A percentile compares a stretch with the other conserved stretches of the same genome.
Evolutionary conservation across 2,113 vertebrate species (phyloP).

Genomic region (Phrynocephalus versicolor): DNA sequence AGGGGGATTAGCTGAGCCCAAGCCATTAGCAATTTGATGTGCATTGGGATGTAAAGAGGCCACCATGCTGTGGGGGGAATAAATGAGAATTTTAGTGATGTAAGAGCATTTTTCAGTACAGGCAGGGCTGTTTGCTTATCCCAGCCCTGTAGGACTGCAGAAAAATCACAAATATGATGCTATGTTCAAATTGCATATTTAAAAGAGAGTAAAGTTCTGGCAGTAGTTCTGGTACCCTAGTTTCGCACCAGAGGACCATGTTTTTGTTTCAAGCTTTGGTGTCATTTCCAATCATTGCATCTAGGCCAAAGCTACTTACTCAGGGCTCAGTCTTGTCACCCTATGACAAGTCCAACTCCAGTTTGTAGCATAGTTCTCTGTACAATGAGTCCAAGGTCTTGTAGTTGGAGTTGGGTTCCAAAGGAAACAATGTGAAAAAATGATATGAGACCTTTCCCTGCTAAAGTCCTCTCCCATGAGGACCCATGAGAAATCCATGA

Average conservation of each 20-base stretch:
- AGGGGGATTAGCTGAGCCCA: conserved; percentile 45
- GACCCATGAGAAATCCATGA: no score
- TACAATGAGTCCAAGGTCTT: neutral
- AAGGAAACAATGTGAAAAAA: neutral
- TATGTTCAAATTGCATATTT: neutral
- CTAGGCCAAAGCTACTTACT: neutral
- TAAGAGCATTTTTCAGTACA: neutral
- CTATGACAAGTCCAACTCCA: neutral
- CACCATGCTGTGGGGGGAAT: neutral
- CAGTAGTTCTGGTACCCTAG: neutral
- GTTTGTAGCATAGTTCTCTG: neutral
- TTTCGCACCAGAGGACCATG: neutral
- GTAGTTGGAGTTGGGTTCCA: neutral
- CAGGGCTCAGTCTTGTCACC: no score
- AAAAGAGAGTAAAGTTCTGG: neutral
- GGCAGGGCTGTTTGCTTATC: neutral
- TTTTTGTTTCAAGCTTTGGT: neutral
- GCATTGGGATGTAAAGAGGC: conserved; percentile 12
- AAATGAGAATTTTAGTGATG: neutral
- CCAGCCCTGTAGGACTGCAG: no score
- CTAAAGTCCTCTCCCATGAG: neutral
- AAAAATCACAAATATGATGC: neutral
- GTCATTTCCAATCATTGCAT: neutral
- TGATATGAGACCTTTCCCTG: no score
- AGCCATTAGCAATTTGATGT: neutral